Evolutionary conservation across 2,797 vertebrate genomes (phyloP), one percentile per base, ranked within the genome.

Genomic region (Menidia menidia): DNA sequence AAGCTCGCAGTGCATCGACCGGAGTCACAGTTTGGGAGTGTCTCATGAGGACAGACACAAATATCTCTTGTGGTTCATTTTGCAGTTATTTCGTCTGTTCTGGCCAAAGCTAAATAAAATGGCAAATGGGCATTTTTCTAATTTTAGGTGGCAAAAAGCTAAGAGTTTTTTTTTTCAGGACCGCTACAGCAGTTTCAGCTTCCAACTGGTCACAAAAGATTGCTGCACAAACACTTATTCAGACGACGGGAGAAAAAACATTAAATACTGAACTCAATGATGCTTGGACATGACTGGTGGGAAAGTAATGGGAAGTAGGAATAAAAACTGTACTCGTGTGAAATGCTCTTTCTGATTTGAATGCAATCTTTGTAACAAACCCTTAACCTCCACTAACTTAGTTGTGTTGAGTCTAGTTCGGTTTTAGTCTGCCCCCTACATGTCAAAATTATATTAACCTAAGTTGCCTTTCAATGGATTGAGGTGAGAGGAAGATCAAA

Each of bases 381-480:
- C 30, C 31, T 19, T 12, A 42, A 18, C 30, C 18, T 11, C 18
- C 12, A 12, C 14, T 1, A 0, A 39, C 1, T 50, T 16, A 62
- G 0, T 12, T 0, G 8, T 30, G 30, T 15, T 64, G 35, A 39
- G 35, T 6, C 65, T 68, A 4, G 15, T 50, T 10, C 30, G 13
- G 7, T 12, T 16, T 32, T 4, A 13, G 30, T 56, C 47, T 65
- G 44, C 50, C 68, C 35, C 52, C 59, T 25, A 52, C 35, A 70
- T 67, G 64, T 13, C 39, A 62, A 14, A 9, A 30, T 30, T 25
- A 52, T 52, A 13, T 6, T 12, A 30, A 52, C 12, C 30, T 4
- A 30, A 13, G 12, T 13, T 25, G 30, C 13, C 25, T 19, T 25
- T 52, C 50, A 10, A 12, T 25, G 2, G 9, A 51, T 51, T 51